Evolutionary conservation across 2,113 vertebrate genomes (phyloP), one percentile per base, ranked within the genome.

Genomic region (Ammodytes marinus): DNA sequence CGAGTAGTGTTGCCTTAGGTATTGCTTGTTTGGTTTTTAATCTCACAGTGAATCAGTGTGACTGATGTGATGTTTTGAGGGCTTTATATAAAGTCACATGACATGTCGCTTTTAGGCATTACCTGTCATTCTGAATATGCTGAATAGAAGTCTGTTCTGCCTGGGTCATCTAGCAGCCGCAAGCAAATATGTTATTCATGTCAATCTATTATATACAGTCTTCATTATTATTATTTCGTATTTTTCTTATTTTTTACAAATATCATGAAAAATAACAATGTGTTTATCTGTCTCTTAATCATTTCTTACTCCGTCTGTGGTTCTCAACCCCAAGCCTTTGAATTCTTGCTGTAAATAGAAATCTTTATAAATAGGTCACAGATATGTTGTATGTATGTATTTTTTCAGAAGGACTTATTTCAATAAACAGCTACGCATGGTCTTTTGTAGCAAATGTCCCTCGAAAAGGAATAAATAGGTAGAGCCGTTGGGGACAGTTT

Each of bases 31-130:
- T 84, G 81, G 35, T 85, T 90, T 27, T 80, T 88, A 83, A 85
- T 91, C 87, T 91, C 69, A 54, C 64, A 54, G 40, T 58, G 74
- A 89, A 89, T 90, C 84, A 89, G 52, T 74, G 64, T 89, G 93
- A 94, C 70, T 86, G 90, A 91, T 81, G 77, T 45, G 65, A 68
- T 67, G 68, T 87, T 72, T 27, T 15, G 43, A 84, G 87, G 84
- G 80, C 19, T 67, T 82, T 50, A 49, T 77, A 63, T 67, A 54
- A 59, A 85, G 54, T 83, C 88, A 84, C 42, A 6, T 84, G 74
- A 74, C 19, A 4, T 71, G 69, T 54, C n/a, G 69, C 80, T 68
- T 80, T 79, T 70, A 76, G 80, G 83, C 80, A 87, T 49, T 53
- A 67, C 37, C 42, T 73, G 78, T 90, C 91, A 87, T 17, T 78